A percentile compares a stretch with the other conserved stretches of the same genome.
Evolutionary conservation across 2,113 vertebrate species (phyloP).

Genomic region (Seriola rivoliana): DNA sequence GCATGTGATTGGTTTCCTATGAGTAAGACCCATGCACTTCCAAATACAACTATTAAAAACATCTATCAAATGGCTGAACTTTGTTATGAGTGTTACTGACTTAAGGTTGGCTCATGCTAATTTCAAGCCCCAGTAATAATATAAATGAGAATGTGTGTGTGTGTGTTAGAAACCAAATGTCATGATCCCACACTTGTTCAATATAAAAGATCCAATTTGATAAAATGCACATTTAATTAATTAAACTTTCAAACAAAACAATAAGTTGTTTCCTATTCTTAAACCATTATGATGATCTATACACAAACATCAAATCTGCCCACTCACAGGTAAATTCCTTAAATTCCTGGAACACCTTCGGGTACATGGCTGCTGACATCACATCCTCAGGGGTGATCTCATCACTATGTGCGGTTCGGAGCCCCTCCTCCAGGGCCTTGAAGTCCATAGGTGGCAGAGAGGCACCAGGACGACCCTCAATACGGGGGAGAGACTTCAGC

Average conservation of each 20-base stretch:
- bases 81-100: slow-evolving; percentile 30
- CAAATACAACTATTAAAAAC: slow-evolving; percentile 6
- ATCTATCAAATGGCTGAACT: slow-evolving; percentile 25
- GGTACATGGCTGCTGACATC: slow-evolving; percentile 94
- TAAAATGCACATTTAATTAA: neutral
- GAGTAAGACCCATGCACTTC: neutral
- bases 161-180: neutral
- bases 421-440: slow-evolving; percentile 84
- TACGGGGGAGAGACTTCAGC: slow-evolving; percentile 88
- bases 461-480: slow-evolving; percentile 93
- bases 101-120: slow-evolving; percentile 35
- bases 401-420: slow-evolving; percentile 83
- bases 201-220: neutral
- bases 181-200: neutral
- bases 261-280: neutral
- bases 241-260: neutral
- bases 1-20: slow-evolving; percentile 6
- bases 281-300: neutral
- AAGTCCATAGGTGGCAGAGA: slow-evolving; percentile 90
- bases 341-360: slow-evolving; percentile 92
- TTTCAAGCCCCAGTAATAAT: slow-evolving; percentile 58
- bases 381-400: slow-evolving; percentile 92
- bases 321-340: slow-evolving; percentile 87
- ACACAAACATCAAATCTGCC: neutral
- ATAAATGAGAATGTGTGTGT: slow-evolving; percentile 40